A percentile compares a stretch with the other conserved stretches of the same genome.
Conservation (phyloP, 2,888 invertebrate species). For the Drosophila anomalata region DNA sequence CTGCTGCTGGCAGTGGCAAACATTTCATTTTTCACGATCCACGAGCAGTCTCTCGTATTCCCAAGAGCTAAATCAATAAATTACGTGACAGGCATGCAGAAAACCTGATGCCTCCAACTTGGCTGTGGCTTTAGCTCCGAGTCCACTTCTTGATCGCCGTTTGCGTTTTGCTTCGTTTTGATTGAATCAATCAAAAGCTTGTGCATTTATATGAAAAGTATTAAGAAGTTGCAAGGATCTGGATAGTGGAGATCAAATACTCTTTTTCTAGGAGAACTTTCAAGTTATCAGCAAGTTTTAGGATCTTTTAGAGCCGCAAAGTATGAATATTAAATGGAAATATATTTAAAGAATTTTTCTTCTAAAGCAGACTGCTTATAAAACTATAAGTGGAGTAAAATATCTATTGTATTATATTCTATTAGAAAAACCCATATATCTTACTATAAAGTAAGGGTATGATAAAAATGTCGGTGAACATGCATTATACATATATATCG, state of each 20-base stretch:
- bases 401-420: neutral
- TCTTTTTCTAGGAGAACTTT: neutral
- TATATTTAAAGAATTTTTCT: too few relatives aligned
- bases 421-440: neutral
- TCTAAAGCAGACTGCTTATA: too few relatives aligned
- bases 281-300: neutral
- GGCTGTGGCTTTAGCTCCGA: conserved; percentile 28
- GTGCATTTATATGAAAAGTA: conserved; percentile 62
- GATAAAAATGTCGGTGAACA: conserved; percentile 12
- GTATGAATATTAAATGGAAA: too few relatives aligned
- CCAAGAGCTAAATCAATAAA: conserved; percentile 84
- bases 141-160: conserved; percentile 57
- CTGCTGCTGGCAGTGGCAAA: conserved; percentile 73
- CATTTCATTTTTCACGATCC: conserved; percentile 76
- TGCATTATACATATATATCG: conserved; percentile 47
- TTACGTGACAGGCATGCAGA: conserved; percentile 83
- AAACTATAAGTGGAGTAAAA: too few relatives aligned
- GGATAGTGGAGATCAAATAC: conserved; percentile 16
- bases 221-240: conserved; percentile 2
- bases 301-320: neutral
- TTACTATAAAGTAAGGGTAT: conserved; percentile 5
- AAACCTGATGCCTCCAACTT: conserved; percentile 70
- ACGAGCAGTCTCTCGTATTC: conserved; percentile 69
- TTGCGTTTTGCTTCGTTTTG: conserved; percentile 69
- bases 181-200: conserved; percentile 82